Conservation (phyloP, 2,888 invertebrate genomes). For the Incurvaria masculella region DNA sequence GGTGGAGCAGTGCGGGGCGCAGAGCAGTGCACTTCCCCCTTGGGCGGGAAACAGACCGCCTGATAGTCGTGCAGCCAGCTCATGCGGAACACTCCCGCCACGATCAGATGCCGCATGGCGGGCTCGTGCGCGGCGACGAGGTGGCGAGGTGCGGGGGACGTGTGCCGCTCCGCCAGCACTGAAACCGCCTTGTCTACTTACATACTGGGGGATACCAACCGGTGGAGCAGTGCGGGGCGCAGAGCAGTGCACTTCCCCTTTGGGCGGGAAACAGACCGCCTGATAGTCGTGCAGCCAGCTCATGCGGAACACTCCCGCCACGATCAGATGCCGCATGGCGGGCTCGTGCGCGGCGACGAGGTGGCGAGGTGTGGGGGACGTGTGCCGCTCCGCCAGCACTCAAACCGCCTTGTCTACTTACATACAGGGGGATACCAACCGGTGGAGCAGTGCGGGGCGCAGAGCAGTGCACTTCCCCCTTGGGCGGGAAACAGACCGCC, state of each 20-base stretch:
- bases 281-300: slow-evolving; percentile 48
- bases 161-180: no score
- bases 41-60: slow-evolving; percentile 35
- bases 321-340: slow-evolving; percentile 32
- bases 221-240: no score
- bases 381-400: no score
- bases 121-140: slow-evolving; percentile 30
- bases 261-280: slow-evolving; percentile 35
- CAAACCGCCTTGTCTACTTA: no score
- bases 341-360: slow-evolving; percentile 30
- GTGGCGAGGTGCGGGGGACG: no score
- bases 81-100: slow-evolving; percentile 32
- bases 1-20: no score
- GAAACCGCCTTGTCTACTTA: no score
- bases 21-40: slow-evolving; percentile 18
- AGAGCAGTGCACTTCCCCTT: slow-evolving; percentile 22
- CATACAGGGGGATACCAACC: no score
- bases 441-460: background rate
- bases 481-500: slow-evolving; percentile 35
- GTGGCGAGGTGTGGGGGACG: no score
- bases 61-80: slow-evolving; percentile 48
- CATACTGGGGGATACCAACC: no score
- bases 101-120: slow-evolving; percentile 32
- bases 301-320: slow-evolving; percentile 32
- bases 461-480: slow-evolving; percentile 17